Evolutionary conservation across 2,797 vertebrate species (phyloP).

Genomic region (Gadopsis bispinosus): DNA sequence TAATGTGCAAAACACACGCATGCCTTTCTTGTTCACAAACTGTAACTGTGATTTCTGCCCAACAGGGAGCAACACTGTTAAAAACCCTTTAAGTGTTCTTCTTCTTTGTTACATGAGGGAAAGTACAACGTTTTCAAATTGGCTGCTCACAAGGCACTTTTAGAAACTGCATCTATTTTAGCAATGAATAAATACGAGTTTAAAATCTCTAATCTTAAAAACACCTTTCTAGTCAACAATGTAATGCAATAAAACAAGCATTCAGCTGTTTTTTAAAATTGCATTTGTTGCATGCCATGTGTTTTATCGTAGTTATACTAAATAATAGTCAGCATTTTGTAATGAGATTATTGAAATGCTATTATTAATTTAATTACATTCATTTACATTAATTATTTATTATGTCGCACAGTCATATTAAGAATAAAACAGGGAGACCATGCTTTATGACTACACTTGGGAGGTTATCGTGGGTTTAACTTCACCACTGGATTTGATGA

Average conservation of each 20-base stretch:
- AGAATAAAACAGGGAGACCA: constrained; percentile 30
- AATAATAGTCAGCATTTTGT: constrained; percentile 6
- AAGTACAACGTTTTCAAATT: neutral
- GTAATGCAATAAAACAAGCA: neutral
- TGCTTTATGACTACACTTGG: constrained; percentile 43
- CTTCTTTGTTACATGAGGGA: neutral
- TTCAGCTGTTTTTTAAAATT: neutral
- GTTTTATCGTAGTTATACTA: neutral
- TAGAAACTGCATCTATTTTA: neutral
- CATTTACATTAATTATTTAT: constrained; percentile 1
- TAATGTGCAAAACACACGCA: constrained; percentile 13
- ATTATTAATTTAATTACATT: neutral
- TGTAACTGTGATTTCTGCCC: neutral
- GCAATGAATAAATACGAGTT: neutral
- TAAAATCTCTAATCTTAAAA: neutral
- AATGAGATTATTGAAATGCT: constrained; percentile 21
- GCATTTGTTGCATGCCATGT: neutral
- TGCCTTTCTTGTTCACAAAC: constrained; percentile 15
- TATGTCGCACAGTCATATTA: constrained; percentile 21
- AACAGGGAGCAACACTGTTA: neutral
- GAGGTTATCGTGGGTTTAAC: constrained; percentile 66
- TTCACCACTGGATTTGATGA: constrained; percentile 42
- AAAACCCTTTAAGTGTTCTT: neutral
- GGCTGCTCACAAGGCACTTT: neutral
- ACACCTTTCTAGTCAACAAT: neutral